These are phyloP conservation scores for Diadromus collaris DNA, from an alignment of 2,888 invertebrate genomes.

Conservation along the genomic window DNA sequence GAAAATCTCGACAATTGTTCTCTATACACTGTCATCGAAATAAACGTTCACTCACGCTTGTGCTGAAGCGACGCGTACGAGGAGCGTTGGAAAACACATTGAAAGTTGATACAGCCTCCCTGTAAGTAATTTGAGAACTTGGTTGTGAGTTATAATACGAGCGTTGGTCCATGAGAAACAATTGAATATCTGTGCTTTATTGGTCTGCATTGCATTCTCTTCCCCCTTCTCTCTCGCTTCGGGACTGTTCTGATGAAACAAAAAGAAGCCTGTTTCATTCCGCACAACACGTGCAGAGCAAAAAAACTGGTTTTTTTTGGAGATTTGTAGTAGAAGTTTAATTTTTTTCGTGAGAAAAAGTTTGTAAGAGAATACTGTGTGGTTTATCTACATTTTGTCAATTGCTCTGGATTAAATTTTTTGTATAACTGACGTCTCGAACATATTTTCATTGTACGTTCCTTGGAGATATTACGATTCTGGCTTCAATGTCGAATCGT, in stretches of 20 bases:
- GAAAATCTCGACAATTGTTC: conserved; percentile 9
- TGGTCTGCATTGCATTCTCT: conserved; percentile 26
- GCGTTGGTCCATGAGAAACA: conserved; percentile 14
- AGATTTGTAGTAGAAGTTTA: background rate
- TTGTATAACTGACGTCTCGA: background rate
- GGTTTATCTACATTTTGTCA: background rate
- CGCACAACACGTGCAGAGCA: background rate
- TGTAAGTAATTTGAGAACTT: conserved; percentile 78
- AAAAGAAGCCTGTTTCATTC: background rate
- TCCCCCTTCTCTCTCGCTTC: background rate
- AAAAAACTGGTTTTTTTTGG: background rate
- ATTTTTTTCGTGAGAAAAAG: background rate
- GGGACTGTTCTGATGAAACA: background rate
- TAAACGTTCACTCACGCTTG: conserved; percentile 86
- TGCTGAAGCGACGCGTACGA: conserved; percentile 93
- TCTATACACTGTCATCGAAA: background rate
- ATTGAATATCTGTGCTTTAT: conserved; percentile 22
- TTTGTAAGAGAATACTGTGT: background rate
- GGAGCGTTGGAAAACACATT: conserved; percentile 87
- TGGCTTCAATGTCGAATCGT: background rate
- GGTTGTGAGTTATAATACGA: background rate
- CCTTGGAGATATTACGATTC: background rate
- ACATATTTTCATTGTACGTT: background rate
- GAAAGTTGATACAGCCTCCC: conserved; percentile 86
- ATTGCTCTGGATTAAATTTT: background rate